Evolutionary conservation across 1,140 invertebrate genomes (phyloP).

Genomic region (Drosophila oshimai): DNA sequence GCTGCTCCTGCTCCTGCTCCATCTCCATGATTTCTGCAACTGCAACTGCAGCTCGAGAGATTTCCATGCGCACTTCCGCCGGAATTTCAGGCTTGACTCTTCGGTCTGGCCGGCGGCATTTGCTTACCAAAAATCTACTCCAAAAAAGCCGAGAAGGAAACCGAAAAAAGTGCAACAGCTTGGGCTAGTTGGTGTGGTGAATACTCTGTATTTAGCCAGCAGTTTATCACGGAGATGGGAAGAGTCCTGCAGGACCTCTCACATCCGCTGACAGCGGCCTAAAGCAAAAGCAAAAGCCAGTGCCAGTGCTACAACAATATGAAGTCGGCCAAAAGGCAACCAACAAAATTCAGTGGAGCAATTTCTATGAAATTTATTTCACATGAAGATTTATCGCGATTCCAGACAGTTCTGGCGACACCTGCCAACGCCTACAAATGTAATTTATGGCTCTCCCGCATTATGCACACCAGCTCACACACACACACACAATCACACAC

Average conservation of each 20-base stretch:
- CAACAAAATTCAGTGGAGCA: conserved; percentile 82
- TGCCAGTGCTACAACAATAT: conserved; percentile 21
- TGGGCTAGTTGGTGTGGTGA: conserved; percentile 28
- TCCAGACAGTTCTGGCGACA: conserved; percentile 83
- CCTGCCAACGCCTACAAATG: conserved; percentile 83
- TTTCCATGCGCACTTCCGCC: conserved; percentile 69
- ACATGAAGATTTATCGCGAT: conserved; percentile 83
- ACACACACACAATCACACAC: conserved; percentile 33
- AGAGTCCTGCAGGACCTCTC: conserved; percentile 68
- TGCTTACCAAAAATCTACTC: conserved; percentile 7
- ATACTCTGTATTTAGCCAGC: conserved; percentile 29
- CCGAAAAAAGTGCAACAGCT: conserved; percentile 66
- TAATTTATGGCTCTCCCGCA: conserved; percentile 82
- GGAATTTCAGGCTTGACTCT: conserved; percentile 73
- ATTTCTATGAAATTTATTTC: conserved; percentile 83
- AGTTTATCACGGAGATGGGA: conserved; percentile 58
- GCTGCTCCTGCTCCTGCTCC: conserved; percentile 3
- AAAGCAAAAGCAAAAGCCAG: conserved; percentile 16
- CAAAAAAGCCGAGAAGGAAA: conserved; percentile 9
- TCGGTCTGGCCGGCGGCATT: conserved; percentile 55
- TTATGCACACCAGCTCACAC: conserved; percentile 70
- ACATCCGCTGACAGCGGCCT: conserved; percentile 58
- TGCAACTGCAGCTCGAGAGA: conserved; percentile 11
- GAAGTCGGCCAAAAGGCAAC: conserved; percentile 69
- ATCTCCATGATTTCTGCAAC: neutral